These are phyloP conservation scores for Centrocercus urophasianus DNA, from an alignment of 2,113 vertebrate species.

Conservation along the genomic window DNA sequence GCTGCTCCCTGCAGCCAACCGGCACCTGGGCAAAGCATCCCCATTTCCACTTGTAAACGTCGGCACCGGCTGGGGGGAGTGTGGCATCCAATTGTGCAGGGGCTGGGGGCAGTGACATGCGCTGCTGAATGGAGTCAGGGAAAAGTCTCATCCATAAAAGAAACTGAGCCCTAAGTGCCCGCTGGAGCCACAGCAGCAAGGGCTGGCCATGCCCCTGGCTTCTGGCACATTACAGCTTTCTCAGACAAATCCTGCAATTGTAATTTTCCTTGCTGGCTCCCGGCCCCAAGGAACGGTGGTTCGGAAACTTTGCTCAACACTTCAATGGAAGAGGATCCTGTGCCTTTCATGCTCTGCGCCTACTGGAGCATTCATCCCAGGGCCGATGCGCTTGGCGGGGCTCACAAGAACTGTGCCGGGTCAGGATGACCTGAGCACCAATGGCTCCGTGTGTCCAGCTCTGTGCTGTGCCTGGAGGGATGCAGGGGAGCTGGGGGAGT, in stretches of 20 bases:
- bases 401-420: not conserved
- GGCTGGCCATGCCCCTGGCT: not conserved
- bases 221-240: conserved; percentile 12
- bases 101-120: accelerated
- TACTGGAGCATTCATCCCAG: not conserved
- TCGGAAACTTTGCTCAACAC: conserved; percentile 42
- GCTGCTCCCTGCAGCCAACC: conserved; percentile 57
- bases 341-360: conserved; percentile 33
- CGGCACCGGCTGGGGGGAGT: not conserved
- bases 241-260: conserved; percentile 36
- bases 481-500: not conserved
- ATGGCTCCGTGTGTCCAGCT: not conserved
- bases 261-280: conserved; percentile 39
- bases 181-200: not conserved
- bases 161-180: not conserved
- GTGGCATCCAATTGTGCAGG: not conserved
- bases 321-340: not conserved
- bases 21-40: conserved; percentile 37
- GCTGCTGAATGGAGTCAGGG: not conserved
- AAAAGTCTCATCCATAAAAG: not conserved
- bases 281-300: conserved; percentile 28
- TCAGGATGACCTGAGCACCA: not conserved
- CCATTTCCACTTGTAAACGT: not conserved
- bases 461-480: not conserved
- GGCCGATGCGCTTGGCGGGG: not conserved